Conservation (phyloP, 2,888 invertebrate species). For the Drosophila paranaensis region DNA sequence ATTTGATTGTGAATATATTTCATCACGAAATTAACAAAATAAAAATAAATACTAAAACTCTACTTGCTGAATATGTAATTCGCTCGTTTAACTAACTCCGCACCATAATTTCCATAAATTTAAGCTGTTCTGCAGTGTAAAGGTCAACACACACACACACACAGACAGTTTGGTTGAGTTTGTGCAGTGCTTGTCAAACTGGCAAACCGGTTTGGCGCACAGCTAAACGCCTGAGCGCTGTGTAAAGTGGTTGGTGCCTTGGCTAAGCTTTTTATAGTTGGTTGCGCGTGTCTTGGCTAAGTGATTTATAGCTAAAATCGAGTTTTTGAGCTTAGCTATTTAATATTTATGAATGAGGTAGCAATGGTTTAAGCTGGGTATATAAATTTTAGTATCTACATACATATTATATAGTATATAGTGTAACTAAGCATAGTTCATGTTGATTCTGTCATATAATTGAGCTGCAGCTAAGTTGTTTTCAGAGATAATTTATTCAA, state of each 20-base stretch:
- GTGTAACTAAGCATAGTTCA: neutral
- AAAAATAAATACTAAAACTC: neutral
- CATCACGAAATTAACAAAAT: neutral
- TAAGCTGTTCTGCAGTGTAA: neutral
- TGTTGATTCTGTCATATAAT: neutral
- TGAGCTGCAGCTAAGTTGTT: neutral
- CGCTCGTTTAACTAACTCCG: neutral
- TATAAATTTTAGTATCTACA: neutral
- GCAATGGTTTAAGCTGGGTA: neutral
- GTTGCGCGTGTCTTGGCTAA: constrained; percentile 13
- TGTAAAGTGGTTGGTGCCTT: constrained; percentile 5
- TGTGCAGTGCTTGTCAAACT: constrained; percentile 9
- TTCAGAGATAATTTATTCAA: neutral
- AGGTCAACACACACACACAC: neutral
- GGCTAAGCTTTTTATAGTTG: constrained; percentile 3
- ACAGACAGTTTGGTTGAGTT: neutral
- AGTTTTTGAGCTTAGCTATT: neutral
- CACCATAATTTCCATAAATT: neutral
- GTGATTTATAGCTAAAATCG: neutral
- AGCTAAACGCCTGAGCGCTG: neutral
- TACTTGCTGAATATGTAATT: neutral
- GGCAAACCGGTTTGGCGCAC: constrained; percentile 24
- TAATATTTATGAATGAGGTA: neutral
- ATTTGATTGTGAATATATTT: constrained; percentile 1
- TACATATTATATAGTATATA: neutral